These are phyloP conservation scores for Meloidogyne hapla DNA, from an alignment of 1,140 invertebrate species.

Conservation along the genomic window DNA sequence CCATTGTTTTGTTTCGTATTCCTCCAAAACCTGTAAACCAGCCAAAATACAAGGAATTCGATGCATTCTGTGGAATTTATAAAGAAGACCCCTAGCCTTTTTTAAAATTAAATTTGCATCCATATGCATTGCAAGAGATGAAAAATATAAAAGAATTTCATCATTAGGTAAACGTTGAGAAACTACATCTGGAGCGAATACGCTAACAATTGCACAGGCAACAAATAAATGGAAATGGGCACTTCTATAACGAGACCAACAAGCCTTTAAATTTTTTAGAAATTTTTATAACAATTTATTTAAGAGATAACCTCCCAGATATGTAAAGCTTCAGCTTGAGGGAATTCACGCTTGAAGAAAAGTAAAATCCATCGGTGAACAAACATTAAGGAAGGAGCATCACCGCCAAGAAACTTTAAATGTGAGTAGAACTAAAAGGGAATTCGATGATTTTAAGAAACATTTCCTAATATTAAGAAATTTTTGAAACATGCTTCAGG, in stretches of 20 bases:
- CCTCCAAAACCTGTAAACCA: constrained; percentile 73
- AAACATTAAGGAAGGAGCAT: constrained; percentile 84
- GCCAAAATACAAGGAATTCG: constrained; percentile 83
- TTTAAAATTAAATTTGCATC: constrained; percentile 82
- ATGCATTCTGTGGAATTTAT: constrained; percentile 81
- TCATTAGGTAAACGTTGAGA: constrained; percentile 83
- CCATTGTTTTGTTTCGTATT: constrained; percentile 55
- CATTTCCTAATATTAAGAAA: too few species aligned
- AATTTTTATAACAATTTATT: not conserved
- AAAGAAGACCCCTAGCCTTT: constrained; percentile 83
- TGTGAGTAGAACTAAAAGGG: constrained; percentile 71
- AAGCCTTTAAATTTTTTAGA: constrained; percentile 69
- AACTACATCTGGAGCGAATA: constrained; percentile 84
- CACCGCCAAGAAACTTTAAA: constrained; percentile 69
- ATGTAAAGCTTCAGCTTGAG: constrained; percentile 75
- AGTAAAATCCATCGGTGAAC: constrained; percentile 88
- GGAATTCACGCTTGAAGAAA: constrained; percentile 82
- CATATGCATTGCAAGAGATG: constrained; percentile 92
- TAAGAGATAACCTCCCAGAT: constrained; percentile 81
- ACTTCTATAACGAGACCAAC: constrained; percentile 88
- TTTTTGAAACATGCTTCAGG: too few species aligned
- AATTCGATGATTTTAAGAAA: not conserved
- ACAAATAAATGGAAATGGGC: constrained; percentile 89
- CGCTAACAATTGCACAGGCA: constrained; percentile 82
- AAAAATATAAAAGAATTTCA: constrained; percentile 89